Base-by-base conservation (phyloP, 2,797 vertebrate genomes). In the Lateolabrax maculatus region DNA sequence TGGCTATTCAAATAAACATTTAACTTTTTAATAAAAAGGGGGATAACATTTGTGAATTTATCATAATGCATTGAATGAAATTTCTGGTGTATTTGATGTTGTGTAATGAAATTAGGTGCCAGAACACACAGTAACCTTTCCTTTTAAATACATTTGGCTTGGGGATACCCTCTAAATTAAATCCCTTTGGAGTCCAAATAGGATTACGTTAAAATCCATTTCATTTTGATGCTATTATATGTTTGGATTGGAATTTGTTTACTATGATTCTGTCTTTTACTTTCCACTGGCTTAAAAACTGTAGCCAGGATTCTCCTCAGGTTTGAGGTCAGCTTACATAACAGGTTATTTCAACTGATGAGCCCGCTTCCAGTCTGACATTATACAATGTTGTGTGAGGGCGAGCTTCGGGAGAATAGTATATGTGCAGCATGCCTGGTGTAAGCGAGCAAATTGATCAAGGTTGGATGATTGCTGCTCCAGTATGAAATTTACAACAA, bases 251-350 rank as follows among this genome's bases (percentile, higher is more conserved):
- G 53, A 41, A 71, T 76, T 56, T 83, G 55, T 78, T 83, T 71
- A 81, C 39, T 9, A 62, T 70, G 49, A 75, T 75, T 68, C 41
- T 1, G 56, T 23, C 19, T 58, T 77, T 71, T 68, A 34, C 43
- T 78, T 64, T 23, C 31, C n/a, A 37, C 41, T 84, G 85, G 55
- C 81, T 72, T 81, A 77, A 55, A 86, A 88, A 79, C 70, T 67
- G 72, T 25, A 41, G 57, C 41, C 62, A 79, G 52, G 39, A 64
- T 67, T 69, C 41, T 83, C 66, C 36, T 51, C 34, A 57, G 77
- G 66, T 70, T 83, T 86, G 72, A 89, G 83, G 83, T 84, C 80
- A 60, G 77, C 71, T 91, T 90, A 86, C 75, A 72, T 89, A 89
- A 90, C 80, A 81, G 36, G 43, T 82, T 77, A 74, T 81, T 86